Percentiles rank a stretch among this genome's conserved stretches.
phyloP scores from a whole-genome alignment of 2,888 invertebrate genomes.

The Pedicia rivosa region DNA sequence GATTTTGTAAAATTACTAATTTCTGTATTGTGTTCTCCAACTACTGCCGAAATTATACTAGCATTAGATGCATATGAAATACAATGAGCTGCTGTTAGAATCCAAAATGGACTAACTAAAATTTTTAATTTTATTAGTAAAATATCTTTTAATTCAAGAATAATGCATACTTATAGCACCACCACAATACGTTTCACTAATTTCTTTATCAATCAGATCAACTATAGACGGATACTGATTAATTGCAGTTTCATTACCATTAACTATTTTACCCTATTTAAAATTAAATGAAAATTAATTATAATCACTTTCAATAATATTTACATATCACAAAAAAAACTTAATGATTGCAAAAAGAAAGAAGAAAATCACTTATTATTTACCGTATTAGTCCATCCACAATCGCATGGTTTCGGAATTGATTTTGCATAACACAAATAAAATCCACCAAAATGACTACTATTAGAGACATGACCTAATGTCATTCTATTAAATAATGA shows the following conservation, averaged over 20 bases:
- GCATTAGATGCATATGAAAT: slow-evolving; percentile 13
- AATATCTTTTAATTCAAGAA: not conserved
- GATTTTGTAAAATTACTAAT: too few relatives aligned
- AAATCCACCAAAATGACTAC: too few relatives aligned
- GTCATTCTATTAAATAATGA: too few relatives aligned
- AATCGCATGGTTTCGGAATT: slow-evolving; percentile 20
- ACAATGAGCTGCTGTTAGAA: slow-evolving; percentile 39
- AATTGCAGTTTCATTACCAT: slow-evolving; percentile 34
- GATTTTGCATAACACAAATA: not conserved
- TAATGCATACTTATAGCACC: slow-evolving; percentile 31
- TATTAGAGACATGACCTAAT: too few relatives aligned
- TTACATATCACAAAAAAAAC: not conserved
- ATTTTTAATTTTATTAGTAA: not conserved
- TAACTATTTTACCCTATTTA: slow-evolving; percentile 35
- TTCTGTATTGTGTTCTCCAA: slow-evolving; percentile 36
- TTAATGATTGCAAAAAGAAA: too few relatives aligned
- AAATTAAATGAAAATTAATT: too few relatives aligned
- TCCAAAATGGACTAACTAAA: slow-evolving; percentile 24
- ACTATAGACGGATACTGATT: slow-evolving; percentile 45
- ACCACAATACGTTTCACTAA: slow-evolving; percentile 29
- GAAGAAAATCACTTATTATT: too few relatives aligned
- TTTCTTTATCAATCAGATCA: slow-evolving; percentile 28
- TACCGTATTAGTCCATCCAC: slow-evolving; percentile 27
- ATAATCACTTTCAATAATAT: too few relatives aligned
- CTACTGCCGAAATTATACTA: slow-evolving; percentile 24